Evolutionary conservation across 64 coral and sea anemone genomes (phyloP), one percentile per base, ranked within the genome.

Genomic region (Acropora tenuis): DNA sequence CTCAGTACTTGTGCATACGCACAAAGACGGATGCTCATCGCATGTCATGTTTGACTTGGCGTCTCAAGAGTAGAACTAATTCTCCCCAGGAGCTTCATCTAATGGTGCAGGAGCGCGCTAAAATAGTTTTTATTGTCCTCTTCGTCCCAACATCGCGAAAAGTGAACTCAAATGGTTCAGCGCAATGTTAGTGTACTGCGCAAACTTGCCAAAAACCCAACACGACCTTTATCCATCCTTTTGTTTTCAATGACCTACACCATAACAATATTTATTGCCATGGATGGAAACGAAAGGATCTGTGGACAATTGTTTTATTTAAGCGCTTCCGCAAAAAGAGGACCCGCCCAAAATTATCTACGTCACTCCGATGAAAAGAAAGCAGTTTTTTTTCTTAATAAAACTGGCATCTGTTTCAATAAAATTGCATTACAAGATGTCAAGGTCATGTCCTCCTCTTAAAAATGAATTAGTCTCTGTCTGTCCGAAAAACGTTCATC

Each of bases 181-280:
- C 1, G 65, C 82, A 10, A 61, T 85, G 82, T 85, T 85, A 8
- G 61, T 19, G 46, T 85, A 85, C 8, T 85, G 82, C 45, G 68
- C 45, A 47, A 44, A 85, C 44, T 85, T 85, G 65, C 69, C 15
- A 30, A 69, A 85, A 65, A 46, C 6, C 47, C 82, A 6, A 85
- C 47, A 4, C 82, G 82, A 41, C 82, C 82, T 8, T 71, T 85
- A 85, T 85, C 82, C 65, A 85, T 83, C 55, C 46, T 66, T 83
- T 83, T 12, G 44, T 49, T 49, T 30, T 71, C 15, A 7, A 58
- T 61, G 82, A 58, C 43, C 19, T 65, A 17, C 17, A 47, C 1
- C 59, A 18, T 17, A 7, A 15, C 1, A 12, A 71, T 30, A 2
- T 72, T 50, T 71, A 18, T 71, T 49, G 61, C 1, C 30, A 30